phyloP scores from a whole-genome alignment of 2,888 invertebrate species.

The Eurytoma californica region DNA sequence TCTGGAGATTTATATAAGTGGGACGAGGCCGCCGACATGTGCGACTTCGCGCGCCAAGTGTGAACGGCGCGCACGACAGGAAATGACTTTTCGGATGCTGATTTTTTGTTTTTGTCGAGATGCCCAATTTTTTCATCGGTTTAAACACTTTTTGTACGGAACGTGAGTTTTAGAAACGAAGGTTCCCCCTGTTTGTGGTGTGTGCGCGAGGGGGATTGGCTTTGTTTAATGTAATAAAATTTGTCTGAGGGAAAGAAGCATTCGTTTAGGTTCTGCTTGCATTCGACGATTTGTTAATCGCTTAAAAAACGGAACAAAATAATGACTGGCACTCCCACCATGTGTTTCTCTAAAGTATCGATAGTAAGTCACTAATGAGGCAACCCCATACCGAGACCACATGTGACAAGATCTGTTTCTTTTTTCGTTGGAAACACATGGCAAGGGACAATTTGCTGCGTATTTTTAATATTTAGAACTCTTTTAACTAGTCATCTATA shows the following conservation, averaged over 20 bases:
- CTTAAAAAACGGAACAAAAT: slow-evolving; percentile 5
- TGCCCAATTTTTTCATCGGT: not conserved
- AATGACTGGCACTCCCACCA: not conserved
- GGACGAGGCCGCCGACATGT: not conserved
- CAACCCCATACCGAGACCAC: not conserved
- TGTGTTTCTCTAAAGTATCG: slow-evolving; percentile 7
- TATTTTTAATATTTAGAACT: too few relatives aligned
- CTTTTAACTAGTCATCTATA: too few relatives aligned
- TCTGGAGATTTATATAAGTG: slow-evolving; percentile 32
- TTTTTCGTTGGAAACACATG: not conserved
- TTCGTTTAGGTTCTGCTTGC: not conserved
- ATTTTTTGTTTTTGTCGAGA: not conserved
- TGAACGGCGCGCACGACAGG: slow-evolving; percentile 30
- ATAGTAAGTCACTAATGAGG: slow-evolving; percentile 27
- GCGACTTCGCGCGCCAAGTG: slow-evolving; percentile 4
- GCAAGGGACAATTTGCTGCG: not conserved
- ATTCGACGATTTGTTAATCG: slow-evolving; percentile 9
- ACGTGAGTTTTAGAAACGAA: too few relatives aligned
- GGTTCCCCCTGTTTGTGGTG: too few relatives aligned
- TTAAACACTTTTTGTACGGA: not conserved
- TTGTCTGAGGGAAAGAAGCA: not conserved
- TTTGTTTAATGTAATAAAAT: too few relatives aligned
- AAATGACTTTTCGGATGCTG: slow-evolving; percentile 35
- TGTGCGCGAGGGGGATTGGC: too few relatives aligned
- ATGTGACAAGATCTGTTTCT: not conserved